Base-by-base conservation (phyloP, 2,113 vertebrate genomes). In the Vidua macroura region DNA sequence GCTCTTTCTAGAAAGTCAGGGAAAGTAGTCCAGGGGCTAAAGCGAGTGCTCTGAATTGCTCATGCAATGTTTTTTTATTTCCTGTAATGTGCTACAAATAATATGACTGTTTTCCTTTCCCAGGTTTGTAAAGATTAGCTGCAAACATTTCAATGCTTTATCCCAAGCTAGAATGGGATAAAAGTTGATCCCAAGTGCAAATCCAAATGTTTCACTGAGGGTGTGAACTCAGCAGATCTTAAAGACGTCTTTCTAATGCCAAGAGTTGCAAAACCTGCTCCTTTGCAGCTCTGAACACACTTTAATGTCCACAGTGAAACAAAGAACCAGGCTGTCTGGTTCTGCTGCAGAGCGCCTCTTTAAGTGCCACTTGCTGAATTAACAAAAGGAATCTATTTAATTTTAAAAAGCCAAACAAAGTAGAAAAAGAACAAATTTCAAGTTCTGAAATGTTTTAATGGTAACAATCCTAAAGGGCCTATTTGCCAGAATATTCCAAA, bases 41-140 rank as follows among this genome's bases (percentile, higher is more conserved):
- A 66, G n/a, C 0, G 0, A 52, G 28, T 31, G 5, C 8, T 25
- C 30, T 15, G 23, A 59, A 44, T 52, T 75, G 51, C 43, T 83
- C 14, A 21, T 5, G 43, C 59, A 33, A 0, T 52, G 16, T 2
- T 81, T 44, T 68, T 68, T 68, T 43, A 22, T 78, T 72, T 89
- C 56, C 39, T 72, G 27, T 30, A 23, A 20, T 1, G 15, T 67
- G 43, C 43, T 78, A 19, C 43, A 86, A 66, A 7, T 10, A 35
- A 7, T 8, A 6, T 0, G 1, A 0, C 1, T 53, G 37, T 55
- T n/a, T 52, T 63, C 58, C 18, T 56, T 72, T 15, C n/a, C 59
- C 15, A 6, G 20, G 21, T 69, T 37, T 77, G 72, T 30, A 39
- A 55, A 35, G 43, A 22, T 7, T 5, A 46, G 48, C 41, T 86